Conservation (phyloP, 2,113 vertebrate species). For the Oceanodroma tethys region DNA sequence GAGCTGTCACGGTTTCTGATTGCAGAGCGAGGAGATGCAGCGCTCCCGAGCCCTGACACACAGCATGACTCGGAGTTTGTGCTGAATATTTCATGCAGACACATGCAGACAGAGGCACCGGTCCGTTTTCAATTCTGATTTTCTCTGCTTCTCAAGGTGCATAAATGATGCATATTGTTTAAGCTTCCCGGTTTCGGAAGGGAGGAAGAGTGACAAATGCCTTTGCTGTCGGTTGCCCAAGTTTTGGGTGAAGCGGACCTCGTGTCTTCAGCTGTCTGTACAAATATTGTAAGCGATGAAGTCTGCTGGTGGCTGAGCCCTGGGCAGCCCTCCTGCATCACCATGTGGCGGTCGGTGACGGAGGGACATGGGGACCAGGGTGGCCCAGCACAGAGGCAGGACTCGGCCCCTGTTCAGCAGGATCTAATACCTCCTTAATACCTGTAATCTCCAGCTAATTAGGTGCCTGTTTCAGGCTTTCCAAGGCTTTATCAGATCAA, state of each 20-base stretch:
- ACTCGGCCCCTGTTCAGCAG: no score
- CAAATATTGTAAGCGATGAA: rapidly evolving
- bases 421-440: neutral
- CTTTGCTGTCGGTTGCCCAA: neutral
- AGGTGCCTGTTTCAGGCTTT: neutral
- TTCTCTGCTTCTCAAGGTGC: neutral
- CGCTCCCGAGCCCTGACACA: neutral
- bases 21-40: neutral
- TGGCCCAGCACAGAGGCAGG: neutral
- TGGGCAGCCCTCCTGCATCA: neutral
- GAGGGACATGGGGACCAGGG: neutral
- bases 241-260: neutral
- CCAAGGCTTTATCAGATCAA: neutral
- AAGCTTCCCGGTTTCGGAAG: neutral
- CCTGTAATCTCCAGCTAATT: neutral
- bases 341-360: rapidly evolving
- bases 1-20: neutral
- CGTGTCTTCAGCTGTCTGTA: neutral
- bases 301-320: neutral
- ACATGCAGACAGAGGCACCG: slow-evolving; percentile 1
- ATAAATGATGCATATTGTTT: slow-evolving; percentile 65
- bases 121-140: slow-evolving; percentile 21
- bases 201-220: neutral
- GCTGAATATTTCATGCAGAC: slow-evolving; percentile 68
- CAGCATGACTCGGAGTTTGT: neutral